phyloP scores from a whole-genome alignment of 2,888 invertebrate species.

The Flabesymbios commensalis region DNA sequence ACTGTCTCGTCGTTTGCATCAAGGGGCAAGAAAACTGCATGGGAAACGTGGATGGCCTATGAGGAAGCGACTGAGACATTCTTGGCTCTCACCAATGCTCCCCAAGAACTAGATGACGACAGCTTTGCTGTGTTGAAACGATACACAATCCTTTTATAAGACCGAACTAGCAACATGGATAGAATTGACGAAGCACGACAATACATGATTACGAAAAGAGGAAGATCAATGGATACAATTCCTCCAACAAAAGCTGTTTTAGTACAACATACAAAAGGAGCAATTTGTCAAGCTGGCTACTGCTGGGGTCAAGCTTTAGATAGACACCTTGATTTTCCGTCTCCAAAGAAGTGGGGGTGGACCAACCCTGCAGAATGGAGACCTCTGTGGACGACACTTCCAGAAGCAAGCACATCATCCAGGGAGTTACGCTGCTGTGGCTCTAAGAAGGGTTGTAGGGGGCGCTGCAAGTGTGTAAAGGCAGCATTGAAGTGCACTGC shows the following conservation, averaged over 20 bases:
- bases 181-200: constrained; percentile 27
- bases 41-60: constrained; percentile 10
- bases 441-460: not conserved
- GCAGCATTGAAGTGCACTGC: not conserved
- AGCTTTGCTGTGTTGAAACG: constrained; percentile 22
- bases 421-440: not conserved
- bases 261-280: constrained; percentile 24
- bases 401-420: not conserved
- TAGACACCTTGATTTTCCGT: not conserved
- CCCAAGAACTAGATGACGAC: not conserved
- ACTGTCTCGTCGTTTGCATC: constrained; percentile 15
- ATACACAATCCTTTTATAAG: constrained; percentile 35
- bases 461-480: not conserved
- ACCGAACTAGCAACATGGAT: constrained; percentile 15
- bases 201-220: constrained; percentile 26
- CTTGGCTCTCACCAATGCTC: not conserved
- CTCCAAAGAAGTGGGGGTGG: constrained; percentile 13
- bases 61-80: not conserved
- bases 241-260: constrained; percentile 34
- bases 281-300: constrained; percentile 28
- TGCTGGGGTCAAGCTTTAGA: constrained; percentile 19
- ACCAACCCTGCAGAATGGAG: not conserved
- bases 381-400: not conserved
- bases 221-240: constrained; percentile 19
- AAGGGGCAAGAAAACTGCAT: constrained; percentile 21